phyloP scores from a whole-genome alignment of 2,113 vertebrate species.

The Cephalopholis sonnerati region DNA sequence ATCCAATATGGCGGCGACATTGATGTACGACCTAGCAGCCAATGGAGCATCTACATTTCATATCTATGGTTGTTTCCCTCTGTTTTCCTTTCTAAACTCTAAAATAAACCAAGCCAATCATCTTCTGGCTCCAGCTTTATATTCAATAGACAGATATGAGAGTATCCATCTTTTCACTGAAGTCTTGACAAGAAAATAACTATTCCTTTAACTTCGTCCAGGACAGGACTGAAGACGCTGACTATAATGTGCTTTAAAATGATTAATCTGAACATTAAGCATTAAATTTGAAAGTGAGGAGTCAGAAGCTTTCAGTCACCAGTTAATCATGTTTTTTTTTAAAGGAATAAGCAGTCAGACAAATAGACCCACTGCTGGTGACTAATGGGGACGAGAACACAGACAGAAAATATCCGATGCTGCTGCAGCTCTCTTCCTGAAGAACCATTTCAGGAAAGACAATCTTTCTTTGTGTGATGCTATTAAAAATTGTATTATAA shows the following conservation, averaged over 20 bases:
- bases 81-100: neutral
- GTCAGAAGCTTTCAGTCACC: constrained; percentile 36
- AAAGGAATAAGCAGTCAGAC: constrained; percentile 2
- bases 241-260: constrained; percentile 16
- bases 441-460: constrained; percentile 5
- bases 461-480: constrained; percentile 32
- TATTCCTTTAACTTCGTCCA: neutral
- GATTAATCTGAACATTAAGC: constrained; percentile 44
- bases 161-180: neutral
- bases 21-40: too few relatives aligned
- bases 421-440: constrained; percentile 2
- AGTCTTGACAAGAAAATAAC: neutral
- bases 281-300: constrained; percentile 6
- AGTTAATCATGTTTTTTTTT: constrained; percentile 27
- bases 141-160: neutral
- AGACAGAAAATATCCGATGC: neutral
- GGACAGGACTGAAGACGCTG: neutral
- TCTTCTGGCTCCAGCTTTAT: neutral
- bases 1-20: too few relatives aligned
- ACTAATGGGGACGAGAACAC: constrained; percentile 34
- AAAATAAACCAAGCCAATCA: neutral
- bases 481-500: constrained; percentile 46
- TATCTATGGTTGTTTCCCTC: too few relatives aligned
- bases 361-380: constrained; percentile 13
- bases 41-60: too few relatives aligned